A percentile compares a stretch with the other conserved stretches of the same genome.
phyloP scores from a whole-genome alignment of 2,888 invertebrate genomes.

The Ctenicera cuprea region DNA sequence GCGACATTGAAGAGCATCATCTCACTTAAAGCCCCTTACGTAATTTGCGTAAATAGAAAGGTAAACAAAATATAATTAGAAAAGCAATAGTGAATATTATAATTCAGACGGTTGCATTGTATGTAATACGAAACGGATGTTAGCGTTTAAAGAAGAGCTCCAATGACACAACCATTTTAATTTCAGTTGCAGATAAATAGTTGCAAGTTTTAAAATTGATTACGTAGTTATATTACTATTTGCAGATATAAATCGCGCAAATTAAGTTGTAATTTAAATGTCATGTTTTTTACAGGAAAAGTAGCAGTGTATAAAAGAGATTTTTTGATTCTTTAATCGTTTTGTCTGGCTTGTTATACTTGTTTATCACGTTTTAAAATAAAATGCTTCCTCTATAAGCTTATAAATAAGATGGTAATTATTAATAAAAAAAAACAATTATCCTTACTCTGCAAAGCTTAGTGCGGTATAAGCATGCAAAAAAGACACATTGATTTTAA shows the following conservation, averaged over 20 bases:
- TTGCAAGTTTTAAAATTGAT: conserved; percentile 47
- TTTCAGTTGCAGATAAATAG: conserved; percentile 47
- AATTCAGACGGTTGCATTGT: conserved; percentile 25
- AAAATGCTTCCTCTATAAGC: conserved; percentile 9
- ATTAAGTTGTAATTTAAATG: conserved; percentile 59
- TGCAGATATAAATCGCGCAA: conserved; percentile 57
- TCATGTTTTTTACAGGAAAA: conserved; percentile 47
- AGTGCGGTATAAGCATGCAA: too few relatives aligned
- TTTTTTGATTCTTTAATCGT: conserved; percentile 34
- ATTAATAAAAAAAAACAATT: background rate
- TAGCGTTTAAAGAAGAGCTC: conserved; percentile 34
- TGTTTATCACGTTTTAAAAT: conserved; percentile 29
- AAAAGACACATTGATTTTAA: too few relatives aligned
- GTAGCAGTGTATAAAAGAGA: conserved; percentile 29
- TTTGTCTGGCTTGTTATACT: conserved; percentile 38
- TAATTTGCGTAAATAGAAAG: conserved; percentile 24
- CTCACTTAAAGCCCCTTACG: conserved; percentile 19
- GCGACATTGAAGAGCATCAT: conserved; percentile 18
- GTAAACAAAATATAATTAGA: conserved; percentile 38
- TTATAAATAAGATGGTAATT: background rate
- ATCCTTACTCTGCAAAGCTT: too few relatives aligned
- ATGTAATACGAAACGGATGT: conserved; percentile 47
- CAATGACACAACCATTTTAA: conserved; percentile 41
- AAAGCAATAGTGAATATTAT: conserved; percentile 31
- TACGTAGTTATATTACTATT: conserved; percentile 48